Evolutionary conservation across 2,888 invertebrate genomes (phyloP).

Genomic region (Meandrusa payeni): DNA sequence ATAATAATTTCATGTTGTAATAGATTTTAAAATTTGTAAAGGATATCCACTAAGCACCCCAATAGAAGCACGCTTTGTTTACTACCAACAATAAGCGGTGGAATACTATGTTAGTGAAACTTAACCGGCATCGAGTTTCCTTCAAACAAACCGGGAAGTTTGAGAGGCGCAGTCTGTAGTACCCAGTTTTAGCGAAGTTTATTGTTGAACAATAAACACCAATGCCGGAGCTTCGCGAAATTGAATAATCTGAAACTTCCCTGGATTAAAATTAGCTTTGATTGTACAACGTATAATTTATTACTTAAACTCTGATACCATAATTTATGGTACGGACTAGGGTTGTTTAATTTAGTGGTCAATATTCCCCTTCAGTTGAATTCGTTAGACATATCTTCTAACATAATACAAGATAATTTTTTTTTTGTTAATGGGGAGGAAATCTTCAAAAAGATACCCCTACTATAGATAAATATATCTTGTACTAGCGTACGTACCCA

Average conservation of each 20-base stretch:
- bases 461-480: no score
- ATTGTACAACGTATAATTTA: slow-evolving; percentile 14
- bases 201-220: slow-evolving; percentile 26
- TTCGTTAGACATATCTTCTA: no score
- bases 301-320: slow-evolving; percentile 5
- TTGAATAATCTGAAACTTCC: slow-evolving; percentile 27
- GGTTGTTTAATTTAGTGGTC: no score
- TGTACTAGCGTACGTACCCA: no score
- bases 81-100: slow-evolving; percentile 12
- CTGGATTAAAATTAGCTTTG: slow-evolving; percentile 19
- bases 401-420: no score
- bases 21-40: no score
- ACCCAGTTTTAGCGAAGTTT: slow-evolving; percentile 26
- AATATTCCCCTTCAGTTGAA: no score
- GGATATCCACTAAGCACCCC: slow-evolving; percentile 2
- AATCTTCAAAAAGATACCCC: no score
- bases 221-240: slow-evolving; percentile 16
- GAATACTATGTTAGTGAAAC: slow-evolving; percentile 21
- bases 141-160: slow-evolving; percentile 26
- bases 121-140: slow-evolving; percentile 23
- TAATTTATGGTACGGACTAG: slow-evolving; percentile 1
- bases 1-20: no score
- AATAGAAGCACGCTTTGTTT: slow-evolving; percentile 7
- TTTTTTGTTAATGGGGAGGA: no score
- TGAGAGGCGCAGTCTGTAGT: slow-evolving; percentile 18